Conservation (phyloP, 2,113 vertebrate genomes). For the Oreocharis arfaki region DNA sequence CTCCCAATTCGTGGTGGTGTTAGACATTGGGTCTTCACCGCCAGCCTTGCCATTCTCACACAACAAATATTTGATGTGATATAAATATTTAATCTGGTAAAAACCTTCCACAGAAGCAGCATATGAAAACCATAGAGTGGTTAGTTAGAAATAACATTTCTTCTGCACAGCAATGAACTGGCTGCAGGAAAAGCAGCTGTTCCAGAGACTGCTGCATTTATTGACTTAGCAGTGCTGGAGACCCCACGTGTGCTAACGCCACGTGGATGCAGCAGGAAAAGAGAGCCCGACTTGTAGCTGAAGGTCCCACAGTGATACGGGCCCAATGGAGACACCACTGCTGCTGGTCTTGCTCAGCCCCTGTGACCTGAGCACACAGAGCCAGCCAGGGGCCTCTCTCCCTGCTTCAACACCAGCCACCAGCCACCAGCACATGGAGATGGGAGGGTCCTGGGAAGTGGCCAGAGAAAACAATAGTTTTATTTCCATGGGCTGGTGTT, state of each 20-base stretch:
- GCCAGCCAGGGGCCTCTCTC: not conserved
- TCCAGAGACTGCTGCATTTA: not conserved
- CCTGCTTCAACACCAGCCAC: not conserved
- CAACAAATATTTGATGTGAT: not conserved
- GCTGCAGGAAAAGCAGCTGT: not conserved
- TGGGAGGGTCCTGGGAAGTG: not conserved
- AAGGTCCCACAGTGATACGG: fast-evolving
- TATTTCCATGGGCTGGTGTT: not conserved
- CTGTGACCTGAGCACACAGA: not conserved
- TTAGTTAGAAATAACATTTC: not conserved
- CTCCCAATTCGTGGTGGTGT: not conserved
- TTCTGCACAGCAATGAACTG: not conserved
- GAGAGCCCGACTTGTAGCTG: not conserved
- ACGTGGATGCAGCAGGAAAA: not conserved
- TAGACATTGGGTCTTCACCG: not conserved
- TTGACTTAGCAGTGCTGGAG: not conserved
- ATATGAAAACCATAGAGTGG: not conserved
- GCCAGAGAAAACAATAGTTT: not conserved
- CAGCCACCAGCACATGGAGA: fast-evolving
- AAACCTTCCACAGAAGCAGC: not conserved
- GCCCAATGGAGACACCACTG: not conserved
- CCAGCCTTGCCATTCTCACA: not conserved
- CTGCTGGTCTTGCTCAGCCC: not conserved
- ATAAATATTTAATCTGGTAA: not conserved
- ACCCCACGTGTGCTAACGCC: fast-evolving